Evolutionary conservation across 2,797 vertebrate genomes (phyloP).

Genomic region (Acrossocheilus wenchowensis): DNA sequence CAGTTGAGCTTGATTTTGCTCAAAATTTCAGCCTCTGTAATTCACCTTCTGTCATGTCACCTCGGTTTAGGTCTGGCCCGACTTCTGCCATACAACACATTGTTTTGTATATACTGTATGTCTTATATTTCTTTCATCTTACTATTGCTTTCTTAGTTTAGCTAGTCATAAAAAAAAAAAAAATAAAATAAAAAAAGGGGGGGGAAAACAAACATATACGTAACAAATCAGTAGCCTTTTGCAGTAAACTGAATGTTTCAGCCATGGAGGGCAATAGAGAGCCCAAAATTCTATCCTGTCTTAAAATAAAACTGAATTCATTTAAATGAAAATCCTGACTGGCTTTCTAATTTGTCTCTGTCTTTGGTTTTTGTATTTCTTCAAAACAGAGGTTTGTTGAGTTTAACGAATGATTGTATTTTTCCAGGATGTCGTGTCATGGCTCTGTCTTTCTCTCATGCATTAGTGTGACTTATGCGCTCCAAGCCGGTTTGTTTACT

Average conservation of each 20-base stretch:
- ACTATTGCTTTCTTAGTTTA: neutral
- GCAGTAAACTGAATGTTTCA: neutral
- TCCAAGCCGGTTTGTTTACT: slow-evolving; percentile 59
- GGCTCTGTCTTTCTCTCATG: slow-evolving; percentile 34
- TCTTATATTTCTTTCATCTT: neutral
- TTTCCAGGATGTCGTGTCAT: slow-evolving; percentile 28
- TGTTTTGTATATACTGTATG: neutral
- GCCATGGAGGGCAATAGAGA: neutral
- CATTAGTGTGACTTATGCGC: slow-evolving; percentile 32
- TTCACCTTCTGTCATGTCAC: neutral
- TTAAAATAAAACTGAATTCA: neutral
- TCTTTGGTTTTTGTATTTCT: slow-evolving; percentile 13
- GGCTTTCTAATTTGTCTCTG: neutral
- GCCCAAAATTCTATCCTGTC: too few relatives aligned
- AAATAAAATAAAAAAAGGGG: too few relatives aligned
- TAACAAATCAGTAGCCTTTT: neutral
- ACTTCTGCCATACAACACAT: neutral
- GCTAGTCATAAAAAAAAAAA: neutral
- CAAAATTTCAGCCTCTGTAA: neutral
- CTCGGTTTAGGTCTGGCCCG: neutral
- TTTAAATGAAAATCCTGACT: neutral
- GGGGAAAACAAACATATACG: too few relatives aligned
- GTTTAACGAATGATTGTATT: neutral
- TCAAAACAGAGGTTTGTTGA: neutral
- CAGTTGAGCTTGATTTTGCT: too few relatives aligned